Evolutionary conservation across 2,888 invertebrate species (phyloP), one percentile per base, ranked within the genome.

Genomic region (Drosophila atripex): DNA sequence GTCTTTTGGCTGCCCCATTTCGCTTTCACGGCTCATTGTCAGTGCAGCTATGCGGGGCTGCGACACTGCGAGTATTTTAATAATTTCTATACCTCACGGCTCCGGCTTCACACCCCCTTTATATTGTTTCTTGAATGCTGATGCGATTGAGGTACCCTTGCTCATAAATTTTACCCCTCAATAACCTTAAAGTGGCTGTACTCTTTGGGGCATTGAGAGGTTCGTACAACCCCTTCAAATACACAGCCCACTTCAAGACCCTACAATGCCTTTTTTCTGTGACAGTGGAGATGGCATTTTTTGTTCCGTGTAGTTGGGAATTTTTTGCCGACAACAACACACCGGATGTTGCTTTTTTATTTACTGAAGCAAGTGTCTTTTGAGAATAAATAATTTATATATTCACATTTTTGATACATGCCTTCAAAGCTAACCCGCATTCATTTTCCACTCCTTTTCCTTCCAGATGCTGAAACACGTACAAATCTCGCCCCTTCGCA

Each of bases 401-500:
- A 41, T 18, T 41, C 39, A 41, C 18, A 41, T 18, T 41, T 41
- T 18, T 41, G 18, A 41, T 18, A 18, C 39, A 35, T 35, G 35
- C 50, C 50, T 18, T 16, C 8, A 23, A n/a, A 25, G 35, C 14
- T 41, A 52, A 59, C 41, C 41, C 57, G 28, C 35, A 41, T 63
- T 16, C 12, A 3, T 1, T 49, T 4, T 21, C 39, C 39, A 16
- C 18, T n/a, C 9, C 2, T n/a, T 41, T 80, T 80, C 65, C n/a
- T 92, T 93, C 1, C 90, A 93, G 93, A 97, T 97, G 97, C 93
- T 97, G 94, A 97, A 97, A 93, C 97, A 97, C 95, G 97, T 97
- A 92, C 96, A 96, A 93, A 95, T 96, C 91, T 96, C 96, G 80
- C 97, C 97, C 78, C 95, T 96, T 92, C 94, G 96, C 92, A 95